Evolutionary conservation across 2,797 vertebrate species (phyloP).

Genomic region (Dryobates pubescens): DNA sequence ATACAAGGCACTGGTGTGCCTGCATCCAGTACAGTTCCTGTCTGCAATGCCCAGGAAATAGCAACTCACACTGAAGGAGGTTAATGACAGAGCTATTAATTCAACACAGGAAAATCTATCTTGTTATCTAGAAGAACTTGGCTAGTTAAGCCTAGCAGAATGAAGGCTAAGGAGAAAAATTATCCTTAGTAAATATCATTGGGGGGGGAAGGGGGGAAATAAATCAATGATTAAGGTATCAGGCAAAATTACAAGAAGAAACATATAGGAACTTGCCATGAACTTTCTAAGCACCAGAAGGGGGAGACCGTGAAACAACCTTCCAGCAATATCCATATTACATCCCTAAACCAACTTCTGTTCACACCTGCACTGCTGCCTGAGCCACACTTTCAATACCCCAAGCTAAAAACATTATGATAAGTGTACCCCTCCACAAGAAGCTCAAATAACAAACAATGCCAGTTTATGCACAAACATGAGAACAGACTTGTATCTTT

Average conservation of each 20-base stretch:
- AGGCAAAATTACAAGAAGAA: slow-evolving; percentile 13
- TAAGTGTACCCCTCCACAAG: not conserved
- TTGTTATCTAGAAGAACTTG: not conserved
- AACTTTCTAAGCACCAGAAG: slow-evolving; percentile 59
- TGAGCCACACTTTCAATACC: not conserved
- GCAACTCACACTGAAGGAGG: not conserved
- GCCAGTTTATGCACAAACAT: not conserved
- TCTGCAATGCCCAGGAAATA: not conserved
- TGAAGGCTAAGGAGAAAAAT: slow-evolving; percentile 16
- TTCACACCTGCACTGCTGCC: not conserved
- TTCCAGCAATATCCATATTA: not conserved
- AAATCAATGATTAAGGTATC: not conserved
- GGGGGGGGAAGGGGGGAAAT: not conserved
- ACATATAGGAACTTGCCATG: not conserved
- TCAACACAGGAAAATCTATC: slow-evolving; percentile 22
- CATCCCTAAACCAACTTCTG: not conserved
- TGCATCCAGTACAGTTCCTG: not conserved
- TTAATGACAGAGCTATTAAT: not conserved
- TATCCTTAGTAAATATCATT: not conserved
- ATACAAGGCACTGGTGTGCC: not conserved
- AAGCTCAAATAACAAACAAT: not conserved
- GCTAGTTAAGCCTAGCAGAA: slow-evolving; percentile 14
- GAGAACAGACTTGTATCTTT: not conserved
- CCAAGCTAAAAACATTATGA: not conserved
- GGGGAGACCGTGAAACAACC: slow-evolving; percentile 54